Conservation (phyloP, 2,797 vertebrate genomes). For the Acanthiza pusilla region DNA sequence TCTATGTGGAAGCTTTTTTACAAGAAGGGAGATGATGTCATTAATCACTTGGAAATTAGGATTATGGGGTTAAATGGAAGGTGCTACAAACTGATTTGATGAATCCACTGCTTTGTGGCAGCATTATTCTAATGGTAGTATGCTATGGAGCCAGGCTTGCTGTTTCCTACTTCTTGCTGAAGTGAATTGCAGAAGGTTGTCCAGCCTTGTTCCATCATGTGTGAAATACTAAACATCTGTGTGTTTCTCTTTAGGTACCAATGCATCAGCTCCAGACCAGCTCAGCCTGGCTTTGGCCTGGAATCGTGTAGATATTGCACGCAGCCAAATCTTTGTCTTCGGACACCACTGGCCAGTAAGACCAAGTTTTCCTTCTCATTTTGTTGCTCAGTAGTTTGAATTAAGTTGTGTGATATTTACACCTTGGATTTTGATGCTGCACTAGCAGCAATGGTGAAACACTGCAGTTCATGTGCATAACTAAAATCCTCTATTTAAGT, state of each 20-base stretch:
- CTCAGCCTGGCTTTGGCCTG: constrained; percentile 96
- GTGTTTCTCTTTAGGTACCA: constrained; percentile 82
- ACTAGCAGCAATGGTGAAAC: neutral
- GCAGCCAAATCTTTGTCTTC: constrained; percentile 97
- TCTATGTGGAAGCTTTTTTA: neutral
- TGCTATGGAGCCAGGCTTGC: neutral
- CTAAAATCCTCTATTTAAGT: neutral
- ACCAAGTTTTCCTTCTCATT: neutral
- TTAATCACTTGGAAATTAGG: neutral
- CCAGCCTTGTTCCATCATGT: neutral
- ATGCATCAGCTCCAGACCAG: constrained; percentile 93
- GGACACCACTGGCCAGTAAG: constrained; percentile 96
- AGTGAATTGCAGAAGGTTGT: neutral
- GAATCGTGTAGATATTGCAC: constrained; percentile 97
- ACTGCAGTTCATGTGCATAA: neutral
- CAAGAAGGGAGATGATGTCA: neutral
- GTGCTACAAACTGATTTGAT: neutral
- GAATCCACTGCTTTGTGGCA: neutral
- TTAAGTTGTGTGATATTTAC: neutral
- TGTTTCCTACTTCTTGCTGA: neutral
- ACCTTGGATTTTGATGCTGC: neutral
- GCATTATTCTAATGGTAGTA: neutral
- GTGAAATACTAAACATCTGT: neutral
- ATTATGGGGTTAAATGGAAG: neutral
- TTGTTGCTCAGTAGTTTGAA: neutral